Conservation (phyloP, 2,797 vertebrate genomes). For the Lepus oiostolus region DNA sequence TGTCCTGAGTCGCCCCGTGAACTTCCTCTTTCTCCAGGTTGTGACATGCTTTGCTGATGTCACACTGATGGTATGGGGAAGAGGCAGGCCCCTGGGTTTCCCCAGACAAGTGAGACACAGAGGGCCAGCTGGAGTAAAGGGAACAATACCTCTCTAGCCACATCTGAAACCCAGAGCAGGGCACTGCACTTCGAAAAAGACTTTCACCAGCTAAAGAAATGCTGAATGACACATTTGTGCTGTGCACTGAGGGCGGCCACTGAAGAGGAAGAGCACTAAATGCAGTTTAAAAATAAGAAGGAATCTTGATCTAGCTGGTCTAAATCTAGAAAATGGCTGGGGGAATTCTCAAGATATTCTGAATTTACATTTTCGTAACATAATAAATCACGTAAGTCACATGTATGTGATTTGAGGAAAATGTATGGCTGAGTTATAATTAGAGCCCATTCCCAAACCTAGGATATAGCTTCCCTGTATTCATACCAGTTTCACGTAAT, state of each 20-base stretch:
- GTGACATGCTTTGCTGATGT: background rate
- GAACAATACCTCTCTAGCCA: background rate
- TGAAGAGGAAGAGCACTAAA: background rate
- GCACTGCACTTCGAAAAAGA: background rate
- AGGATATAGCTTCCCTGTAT: background rate
- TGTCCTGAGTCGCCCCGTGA: background rate
- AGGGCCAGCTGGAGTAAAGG: background rate
- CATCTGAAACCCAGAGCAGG: background rate
- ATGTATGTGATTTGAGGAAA: background rate
- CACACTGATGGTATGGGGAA: background rate
- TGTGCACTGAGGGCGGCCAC: background rate
- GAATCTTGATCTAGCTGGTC: background rate
- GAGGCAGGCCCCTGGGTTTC: background rate
- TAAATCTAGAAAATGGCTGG: background rate
- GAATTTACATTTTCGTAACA: background rate
- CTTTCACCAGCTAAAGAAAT: background rate
- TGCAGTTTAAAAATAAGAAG: background rate
- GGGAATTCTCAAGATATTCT: background rate
- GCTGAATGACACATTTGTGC: background rate
- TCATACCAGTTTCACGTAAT: background rate
- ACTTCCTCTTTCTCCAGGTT: constrained; percentile 13
- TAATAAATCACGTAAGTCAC: too few relatives aligned
- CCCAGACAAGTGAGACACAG: background rate
- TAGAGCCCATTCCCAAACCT: constrained; percentile 24
- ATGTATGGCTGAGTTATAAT: background rate